phyloP scores from a whole-genome alignment of 35 echinoderm and acorn worm species.

The Apostichopus parvimensis region DNA sequence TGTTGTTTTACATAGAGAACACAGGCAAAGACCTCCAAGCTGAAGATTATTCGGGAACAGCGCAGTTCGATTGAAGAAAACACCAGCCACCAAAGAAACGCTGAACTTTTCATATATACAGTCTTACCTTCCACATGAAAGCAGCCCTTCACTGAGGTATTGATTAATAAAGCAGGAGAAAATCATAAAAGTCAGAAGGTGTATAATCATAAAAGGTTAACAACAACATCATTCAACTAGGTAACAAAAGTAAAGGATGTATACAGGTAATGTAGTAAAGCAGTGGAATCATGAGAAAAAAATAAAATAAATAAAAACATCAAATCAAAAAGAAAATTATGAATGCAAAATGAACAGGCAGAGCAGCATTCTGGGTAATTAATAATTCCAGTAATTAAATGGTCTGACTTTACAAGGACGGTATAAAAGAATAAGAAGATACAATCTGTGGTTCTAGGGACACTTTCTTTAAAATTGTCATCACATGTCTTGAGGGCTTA shows the following conservation, averaged over 20 bases:
- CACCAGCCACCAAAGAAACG: neutral
- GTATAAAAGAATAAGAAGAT: no score
- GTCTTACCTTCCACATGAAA: conserved; percentile 47
- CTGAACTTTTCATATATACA: neutral
- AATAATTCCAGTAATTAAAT: no score
- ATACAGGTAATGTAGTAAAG: neutral
- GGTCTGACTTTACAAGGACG: no score
- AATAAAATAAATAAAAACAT: neutral
- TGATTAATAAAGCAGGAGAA: conserved; percentile 36
- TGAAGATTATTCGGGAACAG: neutral
- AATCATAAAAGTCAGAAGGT: conserved; percentile 7
- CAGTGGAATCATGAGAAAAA: neutral
- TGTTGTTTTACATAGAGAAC: neutral
- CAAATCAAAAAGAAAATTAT: neutral
- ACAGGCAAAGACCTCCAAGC: neutral
- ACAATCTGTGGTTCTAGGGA: no score
- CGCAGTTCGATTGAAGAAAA: neutral
- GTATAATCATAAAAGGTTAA: neutral
- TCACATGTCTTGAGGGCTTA: no score
- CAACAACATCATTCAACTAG: neutral
- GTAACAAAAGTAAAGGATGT: neutral
- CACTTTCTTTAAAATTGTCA: no score
- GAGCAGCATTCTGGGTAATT: neutral
- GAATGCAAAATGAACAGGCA: neutral
- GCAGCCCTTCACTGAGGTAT: conserved; percentile 43